Evolutionary conservation across 1,140 invertebrate genomes (phyloP), one percentile per base, ranked within the genome.

Genomic region (Anastrepha obliqua): DNA sequence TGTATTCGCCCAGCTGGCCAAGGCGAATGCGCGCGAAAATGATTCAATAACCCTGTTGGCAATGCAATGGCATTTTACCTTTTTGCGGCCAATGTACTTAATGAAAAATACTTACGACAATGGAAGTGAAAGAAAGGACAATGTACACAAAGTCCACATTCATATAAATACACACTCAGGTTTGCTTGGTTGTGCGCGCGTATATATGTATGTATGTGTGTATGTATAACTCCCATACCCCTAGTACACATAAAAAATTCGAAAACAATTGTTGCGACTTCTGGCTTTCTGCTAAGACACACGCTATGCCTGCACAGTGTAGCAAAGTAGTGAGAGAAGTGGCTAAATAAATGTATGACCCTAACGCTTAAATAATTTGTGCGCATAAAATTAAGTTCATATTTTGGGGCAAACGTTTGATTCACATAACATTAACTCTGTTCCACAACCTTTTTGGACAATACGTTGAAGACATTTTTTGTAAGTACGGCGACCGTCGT

Each of bases 11-110:
- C 74, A 81, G 74, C 74, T 81, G 74, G 74, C 74, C 74, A 55
- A 55, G 74, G 44, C 74, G 47, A 81, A 81, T 81, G 74, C 74
- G 74, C 74, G 74, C 74, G 74, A 81, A 81, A 81, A 81, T 81
- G 47, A 81, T 81, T 81, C 47, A 81, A 81, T 81, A 44, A 47
- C 47, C 74, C 74, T 47, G 74, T 47, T 81, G 74, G 74, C 74
- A 81, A 81, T 81, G 74, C 47, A 81, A 55, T 81, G 74, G 74
- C 74, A 81, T 81, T 81, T 81, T 55, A 81, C 47, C 74, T 55
- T 81, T 55, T 55, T 81, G 74, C 74, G 74, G 74, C 74, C 47
- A 81, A 81, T 81, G 74, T 81, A 81, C 74, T 81, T 81, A 81
- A 81, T 47, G 74, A 29, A 58, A 20, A 81, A 81, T 81, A 81